Base-by-base conservation (phyloP, 2,113 vertebrate genomes). In the Ahaetulla prasina region DNA sequence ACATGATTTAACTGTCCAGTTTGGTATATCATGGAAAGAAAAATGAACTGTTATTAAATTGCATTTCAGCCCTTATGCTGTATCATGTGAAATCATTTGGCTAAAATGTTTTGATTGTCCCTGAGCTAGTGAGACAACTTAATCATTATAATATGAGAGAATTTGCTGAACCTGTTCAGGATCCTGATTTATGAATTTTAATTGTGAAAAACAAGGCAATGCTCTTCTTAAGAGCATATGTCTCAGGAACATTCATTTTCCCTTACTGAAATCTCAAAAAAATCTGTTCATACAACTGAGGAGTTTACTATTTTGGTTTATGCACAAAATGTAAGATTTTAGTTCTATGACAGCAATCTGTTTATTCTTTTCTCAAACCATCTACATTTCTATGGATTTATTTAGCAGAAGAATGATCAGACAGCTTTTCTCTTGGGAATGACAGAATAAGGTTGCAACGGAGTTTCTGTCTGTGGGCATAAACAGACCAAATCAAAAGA, bases 91-190 rank as follows among this genome's bases (percentile, higher is more conserved):
- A 94, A 85, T 84, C 60, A 92, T 96, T 91, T 93, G 91, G 35
- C 60, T 94, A 96, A 96, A 96, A 94, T 94, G 92, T 94, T 11
- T 68, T 92, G 85, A 94, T 95, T 95, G 93, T 74, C n/a, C n/a
- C 57, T 53, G 85, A 49, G 4, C 27, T 50, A 88, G 90, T 94
- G 53, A 93, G 2, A 80, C 86, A 74, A 89, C 52, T 90, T 94
- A 96, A 94, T 93, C 68, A 93, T 91, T 94, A 92, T 94, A 95
- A 94, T 94, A 85, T 90, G 14, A 90, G 91, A 88, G 87, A 50
- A 60, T 30, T 30, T 49, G 85, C 93, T 95, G 92, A 52, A 92
- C 57, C 91, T 92, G 94, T 95, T 94, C 47, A 93, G 91, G 60
- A 92, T 80, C 55, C 23, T 95, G 94, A 95, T 93, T 95, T 96